A percentile compares a stretch with the other conserved stretches of the same genome.
Evolutionary conservation across 2,797 vertebrate genomes (phyloP).

Genomic region (Anisognathus igniventris): DNA sequence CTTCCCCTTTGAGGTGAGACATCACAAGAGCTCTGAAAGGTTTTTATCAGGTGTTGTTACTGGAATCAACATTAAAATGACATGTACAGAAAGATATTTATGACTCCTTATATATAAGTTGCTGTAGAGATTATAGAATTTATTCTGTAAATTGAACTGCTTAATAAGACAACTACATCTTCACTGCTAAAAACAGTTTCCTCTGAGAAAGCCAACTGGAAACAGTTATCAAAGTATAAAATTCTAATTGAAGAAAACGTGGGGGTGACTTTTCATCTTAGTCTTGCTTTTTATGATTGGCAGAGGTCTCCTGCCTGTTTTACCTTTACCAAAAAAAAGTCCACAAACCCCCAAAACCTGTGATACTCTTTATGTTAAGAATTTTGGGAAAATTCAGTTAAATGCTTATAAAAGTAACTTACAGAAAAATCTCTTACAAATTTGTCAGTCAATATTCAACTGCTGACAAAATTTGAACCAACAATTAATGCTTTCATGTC

Average conservation of each 20-base stretch:
- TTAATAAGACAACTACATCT: neutral
- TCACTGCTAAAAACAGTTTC: neutral
- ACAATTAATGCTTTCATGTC: neutral
- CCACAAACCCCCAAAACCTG: accelerated
- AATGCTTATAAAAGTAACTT: neutral
- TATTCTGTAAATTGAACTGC: neutral
- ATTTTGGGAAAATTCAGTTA: neutral
- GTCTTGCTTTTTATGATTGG: neutral
- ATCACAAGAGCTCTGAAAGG: neutral
- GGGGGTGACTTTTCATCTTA: neutral
- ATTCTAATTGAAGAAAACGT: neutral
- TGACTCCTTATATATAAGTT: neutral
- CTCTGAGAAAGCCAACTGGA: neutral
- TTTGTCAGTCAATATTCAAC: neutral
- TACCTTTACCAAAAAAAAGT: neutral
- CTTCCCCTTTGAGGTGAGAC: neutral
- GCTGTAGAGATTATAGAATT: neutral
- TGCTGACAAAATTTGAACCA: neutral
- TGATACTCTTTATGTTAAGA: neutral
- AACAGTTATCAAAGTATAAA: neutral
- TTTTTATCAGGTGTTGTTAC: neutral
- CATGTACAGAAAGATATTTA: neutral
- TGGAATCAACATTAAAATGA: neutral
- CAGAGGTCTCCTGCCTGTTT: neutral
- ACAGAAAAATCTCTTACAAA: neutral